Evolutionary conservation across 2,888 invertebrate genomes (phyloP), one percentile per base, ranked within the genome.

Genomic region (Ichneumoninae sp.): DNA sequence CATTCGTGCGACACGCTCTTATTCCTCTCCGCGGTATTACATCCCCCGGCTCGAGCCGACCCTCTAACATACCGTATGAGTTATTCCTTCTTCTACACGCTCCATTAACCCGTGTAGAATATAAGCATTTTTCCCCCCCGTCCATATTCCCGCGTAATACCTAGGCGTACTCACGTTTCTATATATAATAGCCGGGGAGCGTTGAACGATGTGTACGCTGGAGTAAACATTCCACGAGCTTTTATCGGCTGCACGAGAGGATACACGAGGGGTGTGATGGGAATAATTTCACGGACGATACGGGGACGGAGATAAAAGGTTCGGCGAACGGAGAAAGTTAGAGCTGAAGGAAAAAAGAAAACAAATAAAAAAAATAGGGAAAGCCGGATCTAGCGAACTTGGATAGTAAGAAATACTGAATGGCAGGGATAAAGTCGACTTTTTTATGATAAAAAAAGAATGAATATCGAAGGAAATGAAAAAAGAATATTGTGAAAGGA

Each of bases 81-180:
- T 85, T 85, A 85, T 85, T 82, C 76, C 75, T 78, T 85, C 75
- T 82, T 85, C 68, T 60, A 57, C 76, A 85, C 74, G 85, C 85
- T 85, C 79, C 82, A 85, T 85, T 76, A 85, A 82, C 79, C 79
- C 79, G 60, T 79, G 71, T 78, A 78, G 81, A 52, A 33, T 82
- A 76, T 81, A 76, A 26, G 63, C 76, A 73, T 47, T 47, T 47
- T 76, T 80, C 69, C 73, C 76, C 69, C 80, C 6, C 69, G 30
- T 63, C 6, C 76, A 57, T 68, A 74, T 81, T 80, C 76, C 50
- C 44, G 52, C 69, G 83, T 83, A 83, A 85, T 76, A 79, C 60
- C 33, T 69, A 19, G 30, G 44, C 63, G 80, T 77, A 65, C 66
- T 26, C 36, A 50, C 70, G 79, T 83, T 77, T 74, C 50, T 74